A percentile compares a stretch with the other conserved stretches of the same genome.
Conservation (phyloP, 2,888 invertebrate species). For the Agrypnus murinus region DNA sequence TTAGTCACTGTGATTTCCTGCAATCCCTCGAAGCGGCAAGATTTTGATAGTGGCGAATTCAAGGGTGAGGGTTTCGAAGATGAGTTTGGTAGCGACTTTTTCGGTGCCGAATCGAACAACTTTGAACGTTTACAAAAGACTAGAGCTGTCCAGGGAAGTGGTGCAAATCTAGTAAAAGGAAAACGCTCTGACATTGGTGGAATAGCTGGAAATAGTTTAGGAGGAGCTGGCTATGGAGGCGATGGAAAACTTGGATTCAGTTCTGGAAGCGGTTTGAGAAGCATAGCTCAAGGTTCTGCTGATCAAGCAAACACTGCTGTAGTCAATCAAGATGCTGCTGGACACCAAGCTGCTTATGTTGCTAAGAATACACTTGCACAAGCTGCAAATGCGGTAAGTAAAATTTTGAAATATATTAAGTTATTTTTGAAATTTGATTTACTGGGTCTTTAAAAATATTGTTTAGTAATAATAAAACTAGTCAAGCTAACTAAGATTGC, state of each 20-base stretch:
- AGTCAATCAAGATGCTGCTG: slow-evolving; percentile 84
- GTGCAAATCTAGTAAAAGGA: no score
- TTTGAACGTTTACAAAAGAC: slow-evolving; percentile 51
- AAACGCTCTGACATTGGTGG: neutral
- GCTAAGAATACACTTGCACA: slow-evolving; percentile 86
- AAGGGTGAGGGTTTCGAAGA: slow-evolving; percentile 29
- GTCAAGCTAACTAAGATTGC: no score
- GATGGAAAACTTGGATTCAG: slow-evolving; percentile 76
- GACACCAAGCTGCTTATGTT: slow-evolving; percentile 85
- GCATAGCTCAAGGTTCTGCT: slow-evolving; percentile 83
- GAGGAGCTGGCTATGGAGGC: slow-evolving; percentile 47
- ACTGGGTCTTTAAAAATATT: neutral
- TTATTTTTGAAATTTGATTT: neutral
- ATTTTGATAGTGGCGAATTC: slow-evolving; percentile 44
- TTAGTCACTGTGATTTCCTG: slow-evolving; percentile 29
- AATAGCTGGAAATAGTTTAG: slow-evolving; percentile 9
- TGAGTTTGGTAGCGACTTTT: slow-evolving; percentile 50
- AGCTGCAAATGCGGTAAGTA: slow-evolving; percentile 76
- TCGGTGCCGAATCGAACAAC: slow-evolving; percentile 56
- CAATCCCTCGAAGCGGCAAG: slow-evolving; percentile 46
- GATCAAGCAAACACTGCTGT: slow-evolving; percentile 84
- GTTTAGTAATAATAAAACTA: no score
- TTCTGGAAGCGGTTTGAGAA: slow-evolving; percentile 81
- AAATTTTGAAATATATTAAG: neutral
- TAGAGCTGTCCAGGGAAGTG: slow-evolving; percentile 34